Evolutionary conservation across 2,797 vertebrate genomes (phyloP), one percentile per base, ranked within the genome.

Genomic region (Heteromormyrus szaboi): DNA sequence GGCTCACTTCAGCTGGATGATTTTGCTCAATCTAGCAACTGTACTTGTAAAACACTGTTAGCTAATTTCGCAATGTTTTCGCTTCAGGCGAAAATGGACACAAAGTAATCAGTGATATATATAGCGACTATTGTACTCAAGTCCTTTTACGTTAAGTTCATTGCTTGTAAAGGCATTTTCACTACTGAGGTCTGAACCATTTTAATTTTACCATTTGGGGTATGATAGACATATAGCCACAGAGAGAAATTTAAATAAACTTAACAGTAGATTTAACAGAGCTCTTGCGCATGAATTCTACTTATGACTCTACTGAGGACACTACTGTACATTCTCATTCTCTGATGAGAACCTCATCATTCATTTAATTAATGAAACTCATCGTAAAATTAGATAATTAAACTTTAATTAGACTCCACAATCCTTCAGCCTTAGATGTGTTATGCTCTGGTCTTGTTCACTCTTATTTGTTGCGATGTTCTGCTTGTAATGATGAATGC

Each of bases 401-500:
- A 29, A 87, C 33, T 59, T 37, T 86, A 86, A 54, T 86, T 11
- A 56, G 37, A 59, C 85, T 54, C 44, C 48, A 62, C 17, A n/a
- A 22, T 87, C 19, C 9, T 87, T 62, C 37, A 62, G 33, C 53
- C 37, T 33, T 46, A 48, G 41, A 12, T 59, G 37, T 44, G 33
- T 54, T 62, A 48, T 87, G 33, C 65, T 48, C 41, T 46, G 41
- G n/a, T 46, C 19, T 65, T 68, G 22, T 65, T 46, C 22, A 44
- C 14, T 68, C 44, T 68, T 48, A 48, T 65, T 54, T 65, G 56
- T 54, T 65, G 59, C 25, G 59, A 54, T 48, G 22, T 65, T 46
- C 56, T 11, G 41, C 62, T n/a, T 87, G 22, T 68, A 87, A 65
- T 87, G 86, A 87, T 68, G 86, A 87, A 87, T 65, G 56, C 86